Evolutionary conservation across 2,888 invertebrate species (phyloP).

Genomic region (Drosophila affinis): DNA sequence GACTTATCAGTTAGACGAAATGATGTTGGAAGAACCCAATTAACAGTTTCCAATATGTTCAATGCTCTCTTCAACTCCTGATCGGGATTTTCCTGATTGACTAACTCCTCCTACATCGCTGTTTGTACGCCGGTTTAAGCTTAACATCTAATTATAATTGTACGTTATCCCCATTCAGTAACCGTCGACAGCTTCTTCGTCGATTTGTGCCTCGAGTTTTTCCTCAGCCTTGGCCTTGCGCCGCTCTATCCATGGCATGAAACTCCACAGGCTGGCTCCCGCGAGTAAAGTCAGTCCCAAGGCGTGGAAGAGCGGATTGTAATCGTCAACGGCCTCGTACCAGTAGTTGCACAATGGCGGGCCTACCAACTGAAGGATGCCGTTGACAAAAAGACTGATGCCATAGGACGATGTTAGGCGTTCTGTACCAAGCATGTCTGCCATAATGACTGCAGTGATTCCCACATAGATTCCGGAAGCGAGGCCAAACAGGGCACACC

Average conservation of each 20-base stretch:
- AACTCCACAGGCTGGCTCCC: conserved; percentile 90
- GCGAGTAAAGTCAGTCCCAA: conserved; percentile 89
- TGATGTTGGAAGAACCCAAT: conserved; percentile 73
- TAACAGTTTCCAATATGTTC: conserved; percentile 48
- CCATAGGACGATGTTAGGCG: conserved; percentile 94
- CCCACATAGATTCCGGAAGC: conserved; percentile 94
- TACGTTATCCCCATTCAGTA: conserved; percentile 55
- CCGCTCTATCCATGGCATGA: conserved; percentile 88
- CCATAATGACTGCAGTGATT: conserved; percentile 94
- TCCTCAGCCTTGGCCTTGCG: conserved; percentile 73
- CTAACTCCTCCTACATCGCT: conserved; percentile 18
- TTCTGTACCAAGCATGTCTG: conserved; percentile 93
- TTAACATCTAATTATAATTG: conserved; percentile 68
- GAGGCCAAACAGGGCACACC: conserved; percentile 91
- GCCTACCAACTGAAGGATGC: conserved; percentile 91
- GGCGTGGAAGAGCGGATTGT: conserved; percentile 89
- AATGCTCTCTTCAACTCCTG: conserved; percentile 14
- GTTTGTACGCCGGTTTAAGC: conserved; percentile 66
- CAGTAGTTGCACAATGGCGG: conserved; percentile 92
- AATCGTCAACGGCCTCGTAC: conserved; percentile 87
- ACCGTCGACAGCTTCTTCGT: conserved; percentile 63
- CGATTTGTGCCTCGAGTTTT: conserved; percentile 56
- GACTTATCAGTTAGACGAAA: conserved; percentile 66
- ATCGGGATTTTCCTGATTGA: conserved; percentile 13
- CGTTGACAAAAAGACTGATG: conserved; percentile 93